Evolutionary conservation across 2,888 invertebrate species (phyloP).

Genomic region (Sinotaia quadrata): DNA sequence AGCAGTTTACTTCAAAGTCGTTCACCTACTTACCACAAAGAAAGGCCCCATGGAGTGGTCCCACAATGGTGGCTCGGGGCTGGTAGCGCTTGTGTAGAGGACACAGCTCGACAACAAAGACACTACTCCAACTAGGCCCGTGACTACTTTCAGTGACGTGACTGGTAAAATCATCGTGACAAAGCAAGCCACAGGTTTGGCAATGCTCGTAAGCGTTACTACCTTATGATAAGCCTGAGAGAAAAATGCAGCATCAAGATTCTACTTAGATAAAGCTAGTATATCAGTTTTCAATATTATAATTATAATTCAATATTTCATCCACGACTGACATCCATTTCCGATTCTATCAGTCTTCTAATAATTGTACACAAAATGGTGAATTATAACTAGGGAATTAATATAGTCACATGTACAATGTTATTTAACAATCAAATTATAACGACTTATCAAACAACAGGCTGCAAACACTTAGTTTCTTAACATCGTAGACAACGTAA

Average conservation of each 20-base stretch:
- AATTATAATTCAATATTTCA: neutral
- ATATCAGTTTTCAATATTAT: neutral
- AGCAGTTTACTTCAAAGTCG: no score
- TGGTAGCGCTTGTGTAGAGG: slow-evolving; percentile 80
- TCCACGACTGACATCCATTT: no score
- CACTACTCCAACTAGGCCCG: slow-evolving; percentile 67
- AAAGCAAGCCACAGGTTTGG: slow-evolving; percentile 84
- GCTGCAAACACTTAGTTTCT: no score
- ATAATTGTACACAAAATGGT: no score
- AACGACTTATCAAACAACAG: no score
- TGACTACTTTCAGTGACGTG: slow-evolving; percentile 45
- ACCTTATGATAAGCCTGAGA: slow-evolving; percentile 81
- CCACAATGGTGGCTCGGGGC: slow-evolving; percentile 81
- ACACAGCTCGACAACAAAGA: slow-evolving; percentile 79
- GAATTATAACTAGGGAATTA: no score
- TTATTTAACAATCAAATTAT: no score
- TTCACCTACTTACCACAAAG: slow-evolving; percentile 77
- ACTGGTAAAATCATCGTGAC: slow-evolving; percentile 75
- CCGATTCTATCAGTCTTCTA: no score
- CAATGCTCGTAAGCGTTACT: slow-evolving; percentile 82
- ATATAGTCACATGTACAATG: no score
- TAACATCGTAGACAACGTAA: no score
- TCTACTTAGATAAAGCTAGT: no score
- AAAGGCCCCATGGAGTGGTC: slow-evolving; percentile 60
- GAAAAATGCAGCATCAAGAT: no score